Conservation (phyloP, 2,113 vertebrate genomes). For the Urocynchramus pylzowi region DNA sequence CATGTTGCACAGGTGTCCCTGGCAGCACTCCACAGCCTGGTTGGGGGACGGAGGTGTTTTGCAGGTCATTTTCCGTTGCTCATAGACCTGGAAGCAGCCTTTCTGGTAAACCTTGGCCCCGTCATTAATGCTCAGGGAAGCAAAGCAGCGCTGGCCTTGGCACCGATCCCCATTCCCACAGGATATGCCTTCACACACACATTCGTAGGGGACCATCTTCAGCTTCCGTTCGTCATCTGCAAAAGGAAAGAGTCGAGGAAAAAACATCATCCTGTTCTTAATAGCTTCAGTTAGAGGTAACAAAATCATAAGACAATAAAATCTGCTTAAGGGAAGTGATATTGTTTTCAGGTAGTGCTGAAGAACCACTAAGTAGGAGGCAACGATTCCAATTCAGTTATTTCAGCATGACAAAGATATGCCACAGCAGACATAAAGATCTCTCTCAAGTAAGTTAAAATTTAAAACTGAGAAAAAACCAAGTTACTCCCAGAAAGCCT, state of each 20-base stretch:
- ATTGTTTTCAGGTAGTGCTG: not conserved
- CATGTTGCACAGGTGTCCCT: slow-evolving; percentile 91
- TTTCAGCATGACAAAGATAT: not conserved
- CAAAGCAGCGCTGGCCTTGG: slow-evolving; percentile 91
- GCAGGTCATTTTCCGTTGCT: slow-evolving; percentile 94
- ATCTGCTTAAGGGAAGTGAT: not conserved
- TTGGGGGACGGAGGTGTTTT: slow-evolving; percentile 91
- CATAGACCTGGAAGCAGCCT: slow-evolving; percentile 94
- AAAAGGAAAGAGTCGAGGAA: not conserved
- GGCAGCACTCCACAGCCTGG: slow-evolving; percentile 95
- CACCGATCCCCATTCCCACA: slow-evolving; percentile 87
- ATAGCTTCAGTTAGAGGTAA: not conserved
- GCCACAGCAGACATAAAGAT: not conserved
- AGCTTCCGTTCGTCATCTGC: slow-evolving; percentile 81
- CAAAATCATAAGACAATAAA: not conserved
- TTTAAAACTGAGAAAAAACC: not conserved
- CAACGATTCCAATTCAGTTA: not conserved
- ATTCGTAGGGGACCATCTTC: slow-evolving; percentile 80
- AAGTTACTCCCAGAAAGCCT: not conserved
- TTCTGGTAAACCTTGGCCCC: slow-evolving; percentile 88
- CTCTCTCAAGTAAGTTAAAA: not conserved
- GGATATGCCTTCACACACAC: slow-evolving; percentile 92
- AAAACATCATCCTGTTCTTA: not conserved
- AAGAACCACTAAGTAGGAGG: not conserved
- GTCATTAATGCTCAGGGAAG: slow-evolving; percentile 84